Conservation (phyloP, 2,113 vertebrate genomes). For the Mesoclemmys tuberculata region DNA sequence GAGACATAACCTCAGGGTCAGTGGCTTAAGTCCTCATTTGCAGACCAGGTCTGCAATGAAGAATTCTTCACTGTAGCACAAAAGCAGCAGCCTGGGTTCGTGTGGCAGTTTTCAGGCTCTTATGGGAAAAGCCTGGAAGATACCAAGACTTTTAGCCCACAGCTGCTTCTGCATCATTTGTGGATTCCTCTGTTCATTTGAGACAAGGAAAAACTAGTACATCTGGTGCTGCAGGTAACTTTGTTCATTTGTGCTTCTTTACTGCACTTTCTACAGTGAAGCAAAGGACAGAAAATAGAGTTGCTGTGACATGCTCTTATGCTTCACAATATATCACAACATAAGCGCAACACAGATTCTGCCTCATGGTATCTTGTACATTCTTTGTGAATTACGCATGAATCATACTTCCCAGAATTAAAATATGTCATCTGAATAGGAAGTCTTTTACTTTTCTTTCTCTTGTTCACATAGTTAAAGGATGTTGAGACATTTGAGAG, state of each 20-base stretch:
- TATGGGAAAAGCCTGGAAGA: not conserved
- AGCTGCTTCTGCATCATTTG: not conserved
- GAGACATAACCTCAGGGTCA: not conserved
- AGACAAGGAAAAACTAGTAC: constrained; percentile 27
- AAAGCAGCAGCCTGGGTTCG: not conserved
- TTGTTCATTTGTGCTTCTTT: not conserved
- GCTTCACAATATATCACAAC: constrained; percentile 30
- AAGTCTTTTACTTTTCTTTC: not conserved
- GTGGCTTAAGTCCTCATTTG: not conserved
- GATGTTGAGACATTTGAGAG: constrained; percentile 33
- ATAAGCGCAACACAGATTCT: constrained; percentile 45
- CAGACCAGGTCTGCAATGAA: not conserved
- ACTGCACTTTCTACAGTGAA: constrained; percentile 28
- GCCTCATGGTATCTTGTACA: constrained; percentile 46
- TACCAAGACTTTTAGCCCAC: not conserved
- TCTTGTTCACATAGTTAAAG: not conserved
- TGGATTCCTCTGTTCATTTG: not conserved
- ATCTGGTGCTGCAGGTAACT: not conserved
- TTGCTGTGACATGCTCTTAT: constrained; percentile 39
- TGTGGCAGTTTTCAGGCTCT: not conserved
- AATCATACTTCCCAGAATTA: constrained; percentile 34
- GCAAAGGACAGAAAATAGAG: constrained; percentile 34
- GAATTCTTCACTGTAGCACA: not conserved
- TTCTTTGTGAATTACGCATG: constrained; percentile 62
- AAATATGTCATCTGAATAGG: not conserved